A percentile compares a stretch with the other conserved stretches of the same genome.
Evolutionary conservation across 2,797 vertebrate species (phyloP).

Genomic region (Falco peregrinus): DNA sequence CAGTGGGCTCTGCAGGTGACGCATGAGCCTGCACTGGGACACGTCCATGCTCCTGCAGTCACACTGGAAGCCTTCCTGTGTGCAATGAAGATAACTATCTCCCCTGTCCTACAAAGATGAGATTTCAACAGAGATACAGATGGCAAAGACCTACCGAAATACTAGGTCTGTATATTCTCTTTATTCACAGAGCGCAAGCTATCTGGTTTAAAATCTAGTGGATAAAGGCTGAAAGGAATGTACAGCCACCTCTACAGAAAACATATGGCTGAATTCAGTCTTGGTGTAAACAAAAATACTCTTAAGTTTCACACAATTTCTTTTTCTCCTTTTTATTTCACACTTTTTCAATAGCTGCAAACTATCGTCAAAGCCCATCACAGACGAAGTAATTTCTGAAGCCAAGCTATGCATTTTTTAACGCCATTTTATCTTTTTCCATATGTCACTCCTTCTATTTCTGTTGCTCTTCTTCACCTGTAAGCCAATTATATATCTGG

Average conservation of each 20-base stretch:
- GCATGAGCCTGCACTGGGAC: rapidly evolving
- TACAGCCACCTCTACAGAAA: slow-evolving; percentile 47
- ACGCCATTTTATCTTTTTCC: slow-evolving; percentile 23
- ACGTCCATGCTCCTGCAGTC: not conserved
- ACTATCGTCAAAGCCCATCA: slow-evolving; percentile 37
- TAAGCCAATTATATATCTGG: slow-evolving; percentile 23
- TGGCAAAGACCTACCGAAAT: not conserved
- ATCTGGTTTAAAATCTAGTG: not conserved
- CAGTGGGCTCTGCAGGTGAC: not conserved
- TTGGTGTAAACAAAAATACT: slow-evolving; percentile 64
- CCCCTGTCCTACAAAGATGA: not conserved
- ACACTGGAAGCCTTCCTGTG: not conserved
- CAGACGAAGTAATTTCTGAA: slow-evolving; percentile 15
- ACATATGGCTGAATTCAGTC: slow-evolving; percentile 55
- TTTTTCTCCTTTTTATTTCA: slow-evolving; percentile 41
- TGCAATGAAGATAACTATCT: not conserved
- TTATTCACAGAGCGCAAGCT: not conserved
- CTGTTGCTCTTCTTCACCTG: slow-evolving; percentile 49
- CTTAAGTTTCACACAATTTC: slow-evolving; percentile 20
- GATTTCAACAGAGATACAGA: not conserved
- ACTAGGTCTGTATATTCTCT: not conserved
- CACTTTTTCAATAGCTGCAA: slow-evolving; percentile 50
- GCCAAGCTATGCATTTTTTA: slow-evolving; percentile 54
- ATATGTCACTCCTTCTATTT: slow-evolving; percentile 61
- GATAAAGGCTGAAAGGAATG: not conserved